These are phyloP conservation scores for Mus pahari DNA, from an alignment of 2,113 vertebrate species.

Conservation along the genomic window DNA sequence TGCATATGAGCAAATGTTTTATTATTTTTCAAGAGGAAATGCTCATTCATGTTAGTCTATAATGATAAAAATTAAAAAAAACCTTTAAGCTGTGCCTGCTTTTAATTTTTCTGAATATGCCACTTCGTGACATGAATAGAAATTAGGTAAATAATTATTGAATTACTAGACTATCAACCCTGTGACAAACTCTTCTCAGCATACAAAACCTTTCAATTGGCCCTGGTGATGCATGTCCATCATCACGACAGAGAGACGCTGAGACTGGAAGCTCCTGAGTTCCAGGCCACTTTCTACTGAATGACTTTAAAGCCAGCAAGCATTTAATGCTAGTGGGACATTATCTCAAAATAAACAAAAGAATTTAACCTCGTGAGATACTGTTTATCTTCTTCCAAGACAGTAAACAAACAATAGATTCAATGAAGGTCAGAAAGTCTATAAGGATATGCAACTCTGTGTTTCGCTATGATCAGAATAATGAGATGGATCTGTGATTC, in stretches of 20 bases:
- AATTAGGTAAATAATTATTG: conserved; percentile 19
- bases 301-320: neutral
- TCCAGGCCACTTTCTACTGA: neutral
- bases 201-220: neutral
- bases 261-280: neutral
- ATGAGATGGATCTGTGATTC: neutral
- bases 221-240: neutral
- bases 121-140: neutral
- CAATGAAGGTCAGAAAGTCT: neutral
- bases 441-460: neutral
- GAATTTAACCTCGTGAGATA: neutral
- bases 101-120: neutral
- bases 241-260: neutral
- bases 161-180: neutral
- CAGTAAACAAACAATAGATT: neutral
- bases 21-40: conserved; percentile 17
- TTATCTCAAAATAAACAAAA: neutral
- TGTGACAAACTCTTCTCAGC: neutral
- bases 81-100: neutral
- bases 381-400: neutral
- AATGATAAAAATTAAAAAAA: neutral
- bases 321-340: neutral
- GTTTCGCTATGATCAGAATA: neutral
- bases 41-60: neutral
- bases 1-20: neutral